Base-by-base conservation (phyloP, 2,888 invertebrate species). In the Ophion costatus region DNA sequence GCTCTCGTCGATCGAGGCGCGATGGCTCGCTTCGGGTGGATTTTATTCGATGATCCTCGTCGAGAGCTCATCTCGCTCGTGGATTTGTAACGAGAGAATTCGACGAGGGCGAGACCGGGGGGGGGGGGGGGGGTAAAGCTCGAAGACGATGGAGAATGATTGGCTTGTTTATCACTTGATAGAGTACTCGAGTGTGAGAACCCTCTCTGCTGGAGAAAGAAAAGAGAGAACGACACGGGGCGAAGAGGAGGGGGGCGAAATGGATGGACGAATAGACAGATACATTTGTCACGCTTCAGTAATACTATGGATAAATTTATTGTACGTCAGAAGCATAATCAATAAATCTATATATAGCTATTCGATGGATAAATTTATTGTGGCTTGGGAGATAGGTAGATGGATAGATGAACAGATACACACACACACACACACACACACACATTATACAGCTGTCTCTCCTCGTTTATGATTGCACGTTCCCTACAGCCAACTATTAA, bases 151-250 rank as follows among this genome's bases (percentile, higher is more conserved):
- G 45, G 51, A 42, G 42, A 64, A 73, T 56, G 51, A 77, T 78
- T 81, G 29, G 61, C 61, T 74, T 76, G 76, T 84, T 74, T 42
- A 69, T 45, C 51, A 5, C 29, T 71, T 67, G 56, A 70, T 76
- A 71, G 71, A 78, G 57, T 56, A n/a, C 29, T 75, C 66, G 74
- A 82, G 84, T 85, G 84, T 85, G 84, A 85, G 84, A 84, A 85
- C 45, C 24, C 45, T 80, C 56, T 71, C 76, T 45, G 63, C 76
- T 70, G 61, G 20, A 64, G 42, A n/a, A 73, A 59, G 17, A 56
- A 70, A 29, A 38, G 11, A 20, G 51, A n/a, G 42, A 61, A 24
- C 20, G 67, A 42, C 33, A 63, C 42, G 33, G n/a, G 4, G 38
- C 59, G 51, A 56, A 80, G 22, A 66, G 67, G 61, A 61, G 6